A percentile compares a stretch with the other conserved stretches of the same genome.
phyloP scores from a whole-genome alignment of 2,888 invertebrate genomes.

The Clepsis dumicolana region DNA sequence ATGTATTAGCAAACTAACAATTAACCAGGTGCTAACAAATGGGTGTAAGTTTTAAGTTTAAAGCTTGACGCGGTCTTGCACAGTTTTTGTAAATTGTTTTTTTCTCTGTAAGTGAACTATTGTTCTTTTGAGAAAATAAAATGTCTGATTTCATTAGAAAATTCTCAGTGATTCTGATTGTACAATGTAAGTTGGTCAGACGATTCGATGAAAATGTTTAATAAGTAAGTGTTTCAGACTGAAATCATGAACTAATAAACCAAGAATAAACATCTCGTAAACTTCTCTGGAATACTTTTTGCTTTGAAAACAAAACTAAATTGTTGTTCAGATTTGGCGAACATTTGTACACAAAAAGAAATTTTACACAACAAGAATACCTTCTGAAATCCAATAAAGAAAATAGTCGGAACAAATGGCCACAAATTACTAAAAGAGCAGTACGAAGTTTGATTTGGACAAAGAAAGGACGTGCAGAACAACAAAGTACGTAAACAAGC shows the following conservation, averaged over 20 bases:
- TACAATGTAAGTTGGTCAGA: no score
- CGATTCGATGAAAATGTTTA: no score
- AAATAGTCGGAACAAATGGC: slow-evolving; percentile 58
- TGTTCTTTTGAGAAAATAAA: no score
- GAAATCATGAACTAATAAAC: neutral
- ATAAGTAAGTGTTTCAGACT: no score
- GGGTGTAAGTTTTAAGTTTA: no score
- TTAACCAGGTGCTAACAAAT: no score
- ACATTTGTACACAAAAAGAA: slow-evolving; percentile 23
- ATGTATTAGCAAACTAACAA: no score
- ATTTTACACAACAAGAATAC: slow-evolving; percentile 35
- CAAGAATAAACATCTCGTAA: neutral
- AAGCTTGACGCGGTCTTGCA: no score
- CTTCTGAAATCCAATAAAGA: slow-evolving; percentile 53
- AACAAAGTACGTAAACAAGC: slow-evolving; percentile 75
- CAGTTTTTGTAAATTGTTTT: no score
- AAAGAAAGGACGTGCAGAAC: slow-evolving; percentile 66
- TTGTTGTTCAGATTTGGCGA: neutral
- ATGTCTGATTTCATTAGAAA: no score
- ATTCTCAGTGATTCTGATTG: no score
- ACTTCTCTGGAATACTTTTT: neutral
- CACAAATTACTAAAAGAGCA: slow-evolving; percentile 63
- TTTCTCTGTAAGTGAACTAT: no score
- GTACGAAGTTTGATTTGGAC: slow-evolving; percentile 67
- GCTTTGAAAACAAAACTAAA: neutral